These are phyloP conservation scores for Dyspetes luteomarginatus DNA, from an alignment of 2,888 invertebrate species.

Conservation along the genomic window DNA sequence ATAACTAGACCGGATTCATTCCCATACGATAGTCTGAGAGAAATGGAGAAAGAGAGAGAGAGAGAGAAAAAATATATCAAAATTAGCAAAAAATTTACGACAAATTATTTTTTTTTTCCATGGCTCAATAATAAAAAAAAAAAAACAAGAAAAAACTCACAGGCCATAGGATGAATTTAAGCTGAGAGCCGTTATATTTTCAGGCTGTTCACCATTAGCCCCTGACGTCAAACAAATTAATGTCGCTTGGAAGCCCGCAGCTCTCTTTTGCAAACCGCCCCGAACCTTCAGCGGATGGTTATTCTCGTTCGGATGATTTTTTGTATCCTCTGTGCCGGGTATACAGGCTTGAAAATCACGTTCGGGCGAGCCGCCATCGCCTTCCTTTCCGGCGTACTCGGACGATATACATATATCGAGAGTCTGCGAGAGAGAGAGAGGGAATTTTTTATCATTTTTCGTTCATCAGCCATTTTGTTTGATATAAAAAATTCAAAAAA, in stretches of 20 bases:
- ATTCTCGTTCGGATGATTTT: constrained; percentile 79
- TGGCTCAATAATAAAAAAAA: constrained; percentile 1
- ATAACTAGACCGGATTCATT: constrained; percentile 98
- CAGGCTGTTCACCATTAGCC: constrained; percentile 90
- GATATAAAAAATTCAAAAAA: constrained; percentile 41
- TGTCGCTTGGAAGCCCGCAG: constrained; percentile 98
- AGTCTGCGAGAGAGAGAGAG: constrained; percentile 86
- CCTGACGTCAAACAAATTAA: constrained; percentile 96
- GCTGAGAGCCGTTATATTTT: constrained; percentile 94
- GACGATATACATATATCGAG: constrained; percentile 95
- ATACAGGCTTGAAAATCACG: constrained; percentile 87
- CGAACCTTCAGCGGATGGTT: constrained; percentile 88
- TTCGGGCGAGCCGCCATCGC: constrained; percentile 92
- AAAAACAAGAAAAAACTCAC: constrained; percentile 87
- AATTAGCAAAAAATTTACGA: constrained; percentile 42
- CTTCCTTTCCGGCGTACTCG: constrained; percentile 89
- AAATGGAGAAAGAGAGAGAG: neutral
- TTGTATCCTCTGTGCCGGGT: constrained; percentile 84
- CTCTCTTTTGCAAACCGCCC: constrained; percentile 91
- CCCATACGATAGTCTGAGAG: constrained; percentile 95
- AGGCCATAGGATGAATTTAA: constrained; percentile 98
- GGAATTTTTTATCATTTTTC: constrained; percentile 1
- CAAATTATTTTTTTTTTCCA: neutral
- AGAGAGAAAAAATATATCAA: constrained; percentile 9
- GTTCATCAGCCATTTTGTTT: too few relatives aligned